A percentile compares a stretch with the other conserved stretches of the same genome.
Evolutionary conservation across 2,888 invertebrate species (phyloP).

Genomic region (Bugulina stolonifera): DNA sequence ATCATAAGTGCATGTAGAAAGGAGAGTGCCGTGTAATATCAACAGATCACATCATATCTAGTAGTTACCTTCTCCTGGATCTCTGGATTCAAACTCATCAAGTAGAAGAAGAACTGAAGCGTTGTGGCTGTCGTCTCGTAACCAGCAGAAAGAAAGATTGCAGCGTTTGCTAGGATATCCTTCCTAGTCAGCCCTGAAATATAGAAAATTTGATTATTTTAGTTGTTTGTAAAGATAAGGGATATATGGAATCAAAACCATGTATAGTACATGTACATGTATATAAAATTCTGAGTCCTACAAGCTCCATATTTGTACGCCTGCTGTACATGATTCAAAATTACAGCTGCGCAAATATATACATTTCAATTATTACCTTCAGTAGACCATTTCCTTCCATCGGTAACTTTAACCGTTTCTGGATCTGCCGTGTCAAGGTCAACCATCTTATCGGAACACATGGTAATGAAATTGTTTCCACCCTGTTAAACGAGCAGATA

Average conservation of each 20-base stretch:
- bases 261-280: too few species aligned
- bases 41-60: too few species aligned
- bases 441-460: not conserved
- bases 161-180: slow-evolving; percentile 5
- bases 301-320: too few species aligned
- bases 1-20: too few species aligned
- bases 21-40: too few species aligned
- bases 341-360: too few species aligned
- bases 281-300: too few species aligned
- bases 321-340: too few species aligned
- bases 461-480: not conserved
- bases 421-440: not conserved
- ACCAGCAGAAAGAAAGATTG: not conserved
- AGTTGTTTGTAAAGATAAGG: too few species aligned
- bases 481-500: not conserved
- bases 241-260: too few species aligned
- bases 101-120: not conserved
- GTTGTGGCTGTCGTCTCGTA: not conserved
- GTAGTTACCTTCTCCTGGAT: not conserved
- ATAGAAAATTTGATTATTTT: not conserved
- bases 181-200: not conserved
- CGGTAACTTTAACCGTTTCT: not conserved
- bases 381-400: not conserved
- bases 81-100: not conserved
- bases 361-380: too few species aligned